phyloP scores from a whole-genome alignment of 2,888 invertebrate genomes.

The Fissipunctia ypsillon region DNA sequence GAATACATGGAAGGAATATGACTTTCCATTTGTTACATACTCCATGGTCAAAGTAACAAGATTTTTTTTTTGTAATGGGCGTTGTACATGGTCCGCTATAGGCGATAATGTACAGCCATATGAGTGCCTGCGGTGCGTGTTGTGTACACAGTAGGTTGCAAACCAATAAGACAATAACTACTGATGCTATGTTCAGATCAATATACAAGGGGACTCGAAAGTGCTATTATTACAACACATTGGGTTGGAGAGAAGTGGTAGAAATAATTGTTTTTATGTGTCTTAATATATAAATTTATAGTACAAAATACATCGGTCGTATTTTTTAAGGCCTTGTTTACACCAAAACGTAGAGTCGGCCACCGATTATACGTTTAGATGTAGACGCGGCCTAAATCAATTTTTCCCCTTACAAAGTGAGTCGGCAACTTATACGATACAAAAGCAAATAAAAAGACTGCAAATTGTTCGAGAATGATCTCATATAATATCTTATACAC shows the following conservation, averaged over 20 bases:
- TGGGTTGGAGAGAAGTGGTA: not conserved
- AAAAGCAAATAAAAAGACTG: constrained; percentile 67
- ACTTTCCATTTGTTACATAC: constrained; percentile 15
- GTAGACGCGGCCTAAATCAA: not conserved
- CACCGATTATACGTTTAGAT: not conserved
- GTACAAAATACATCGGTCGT: not conserved
- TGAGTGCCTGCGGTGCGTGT: constrained; percentile 47
- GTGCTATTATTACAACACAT: constrained; percentile 38
- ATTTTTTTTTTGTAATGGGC: not conserved
- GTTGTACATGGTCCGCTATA: not conserved
- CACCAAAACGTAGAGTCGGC: not conserved
- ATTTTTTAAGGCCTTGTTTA: not conserved
- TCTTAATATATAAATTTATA: constrained; percentile 16
- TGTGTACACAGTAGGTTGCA: constrained; percentile 53
- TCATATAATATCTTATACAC: constrained; percentile 85
- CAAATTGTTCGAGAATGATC: constrained; percentile 80
- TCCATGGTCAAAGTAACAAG: not conserved
- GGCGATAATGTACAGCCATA: constrained; percentile 28
- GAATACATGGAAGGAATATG: not conserved
- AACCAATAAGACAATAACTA: constrained; percentile 70
- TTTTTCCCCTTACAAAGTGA: too few relatives aligned
- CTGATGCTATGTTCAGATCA: constrained; percentile 26
- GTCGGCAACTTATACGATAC: not conserved
- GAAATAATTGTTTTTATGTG: not conserved
- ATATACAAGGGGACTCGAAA: constrained; percentile 30